These are phyloP conservation scores for Trinectes maculatus DNA, from an alignment of 2,113 vertebrate species.

Conservation along the genomic window DNA sequence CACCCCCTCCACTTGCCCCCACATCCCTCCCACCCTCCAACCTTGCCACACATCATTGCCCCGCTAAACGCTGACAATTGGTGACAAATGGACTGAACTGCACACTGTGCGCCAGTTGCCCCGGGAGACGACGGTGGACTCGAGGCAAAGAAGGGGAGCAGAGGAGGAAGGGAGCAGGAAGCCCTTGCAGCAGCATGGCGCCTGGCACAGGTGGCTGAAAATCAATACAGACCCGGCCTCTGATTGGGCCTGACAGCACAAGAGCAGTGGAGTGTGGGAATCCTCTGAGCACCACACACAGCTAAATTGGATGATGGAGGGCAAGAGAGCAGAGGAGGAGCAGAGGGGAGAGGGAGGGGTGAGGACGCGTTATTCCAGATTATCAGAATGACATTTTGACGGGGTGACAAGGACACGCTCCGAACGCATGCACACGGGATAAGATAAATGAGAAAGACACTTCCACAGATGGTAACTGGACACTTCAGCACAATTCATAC, in stretches of 20 bases:
- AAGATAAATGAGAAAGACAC: constrained; percentile 31
- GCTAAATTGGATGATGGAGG: constrained; percentile 68
- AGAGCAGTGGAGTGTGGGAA: constrained; percentile 69
- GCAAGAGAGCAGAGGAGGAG: constrained; percentile 35
- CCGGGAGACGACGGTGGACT: constrained; percentile 80
- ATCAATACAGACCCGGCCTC: constrained; percentile 61
- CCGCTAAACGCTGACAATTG: constrained; percentile 91
- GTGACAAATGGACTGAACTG: constrained; percentile 92
- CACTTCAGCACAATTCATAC: constrained; percentile 15
- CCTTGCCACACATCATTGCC: constrained; percentile 84
- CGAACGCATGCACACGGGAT: constrained; percentile 29
- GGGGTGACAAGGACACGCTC: constrained; percentile 34
- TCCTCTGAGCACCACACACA: constrained; percentile 68
- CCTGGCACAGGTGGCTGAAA: constrained; percentile 83
- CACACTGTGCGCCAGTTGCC: constrained; percentile 84
- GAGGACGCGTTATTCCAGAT: constrained; percentile 47
- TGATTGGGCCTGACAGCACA: constrained; percentile 56
- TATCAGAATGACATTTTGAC: constrained; percentile 46
- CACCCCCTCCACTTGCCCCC: constrained; percentile 57
- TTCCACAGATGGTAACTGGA: constrained; percentile 41
- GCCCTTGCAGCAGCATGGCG: constrained; percentile 61
- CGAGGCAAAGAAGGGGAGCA: constrained; percentile 48
- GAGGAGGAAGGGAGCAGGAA: constrained; percentile 63
- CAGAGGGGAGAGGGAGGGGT: constrained; percentile 27
- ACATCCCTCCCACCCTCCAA: constrained; percentile 59